These are phyloP conservation scores for Calyptomena viridis DNA, from an alignment of 2,113 vertebrate genomes.

Conservation along the genomic window DNA sequence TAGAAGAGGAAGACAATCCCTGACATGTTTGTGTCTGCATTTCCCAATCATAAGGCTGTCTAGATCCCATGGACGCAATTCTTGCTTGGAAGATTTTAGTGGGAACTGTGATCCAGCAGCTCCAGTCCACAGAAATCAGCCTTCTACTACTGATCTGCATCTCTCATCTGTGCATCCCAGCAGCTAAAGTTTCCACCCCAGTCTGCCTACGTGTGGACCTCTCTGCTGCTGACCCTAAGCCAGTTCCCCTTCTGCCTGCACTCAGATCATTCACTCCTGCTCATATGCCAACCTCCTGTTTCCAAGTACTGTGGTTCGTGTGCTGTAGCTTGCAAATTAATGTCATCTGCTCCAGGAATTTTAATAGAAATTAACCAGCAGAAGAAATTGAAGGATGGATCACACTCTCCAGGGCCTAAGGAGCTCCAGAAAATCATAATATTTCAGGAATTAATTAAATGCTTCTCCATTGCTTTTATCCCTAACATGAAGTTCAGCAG, in stretches of 20 bases:
- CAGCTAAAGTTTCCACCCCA: background rate
- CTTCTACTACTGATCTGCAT: background rate
- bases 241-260: background rate
- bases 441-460: background rate
- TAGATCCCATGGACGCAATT: background rate
- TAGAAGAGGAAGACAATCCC: background rate
- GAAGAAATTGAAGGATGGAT: background rate
- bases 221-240: background rate
- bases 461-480: background rate
- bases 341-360: accelerated
- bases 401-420: background rate
- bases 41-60: background rate
- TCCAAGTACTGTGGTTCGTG: background rate
- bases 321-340: background rate
- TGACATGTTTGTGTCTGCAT: background rate
- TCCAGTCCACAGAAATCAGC: background rate
- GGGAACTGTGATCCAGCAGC: background rate
- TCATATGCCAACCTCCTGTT: background rate
- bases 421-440: background rate
- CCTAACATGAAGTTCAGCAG: background rate
- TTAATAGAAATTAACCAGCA: background rate
- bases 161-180: background rate
- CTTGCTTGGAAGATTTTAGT: background rate
- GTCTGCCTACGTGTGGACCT: background rate
- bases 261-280: background rate